Evolutionary conservation across 2,888 invertebrate species (phyloP), one percentile per base, ranked within the genome.

Genomic region (Lottia gigantea): DNA sequence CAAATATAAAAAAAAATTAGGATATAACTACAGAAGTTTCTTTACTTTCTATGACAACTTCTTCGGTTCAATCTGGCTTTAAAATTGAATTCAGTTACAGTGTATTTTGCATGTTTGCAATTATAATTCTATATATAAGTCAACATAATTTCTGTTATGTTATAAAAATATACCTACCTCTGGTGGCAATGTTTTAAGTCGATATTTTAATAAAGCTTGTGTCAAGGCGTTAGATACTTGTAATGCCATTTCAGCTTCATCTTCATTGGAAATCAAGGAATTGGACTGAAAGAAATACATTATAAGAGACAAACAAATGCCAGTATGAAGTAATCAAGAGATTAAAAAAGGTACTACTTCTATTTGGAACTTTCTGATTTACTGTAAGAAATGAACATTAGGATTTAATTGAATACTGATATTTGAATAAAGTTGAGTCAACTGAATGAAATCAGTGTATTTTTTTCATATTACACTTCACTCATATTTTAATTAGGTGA

Each of bases 181-280:
- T 49, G 64, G 69, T 1, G 81, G 63, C n/a, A 70, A 67, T 62
- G 71, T 72, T 64, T 78, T 78, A 12, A 82, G 74, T 25, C 80
- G 70, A 67, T 80, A 83, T 46, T 80, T 75, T 40, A 84, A 73
- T 16, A 85, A 68, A 11, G 84, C 82, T 66, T 82, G 78, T 16
- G 83, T 82, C n/a, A 85, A 78, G 26, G 82, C 79, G 68, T 82
- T 83, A 47, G 85, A 83, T 23, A 84, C 79, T 63, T 82, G 78
- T 62, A 83, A 65, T 7, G 84, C 84, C 74, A 82, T 77, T 15
- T 81, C 78, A 15, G 83, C 83, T 47, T 84, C 82, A 19, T 81
- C 80, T 64, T 83, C 83, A 49, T 74, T 79, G 11, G 73, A 72
- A 62, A 85, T 80, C 75, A 81, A 23, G 19, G 55, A 55, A 55